Conservation (phyloP, 1,140 invertebrate genomes). For the Dreissena polymorpha region DNA sequence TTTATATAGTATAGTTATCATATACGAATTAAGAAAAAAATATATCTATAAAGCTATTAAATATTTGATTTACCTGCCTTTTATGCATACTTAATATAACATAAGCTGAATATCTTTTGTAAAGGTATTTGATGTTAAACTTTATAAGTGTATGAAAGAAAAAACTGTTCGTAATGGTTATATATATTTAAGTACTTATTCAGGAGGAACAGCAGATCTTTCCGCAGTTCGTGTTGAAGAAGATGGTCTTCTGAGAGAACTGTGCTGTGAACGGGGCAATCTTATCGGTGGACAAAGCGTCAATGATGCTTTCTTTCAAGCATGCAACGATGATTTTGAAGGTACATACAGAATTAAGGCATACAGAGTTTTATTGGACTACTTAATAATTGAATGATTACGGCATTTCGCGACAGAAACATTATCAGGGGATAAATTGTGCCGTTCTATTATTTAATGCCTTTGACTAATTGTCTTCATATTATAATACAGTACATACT, state of each 20-base stretch:
- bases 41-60: too few species aligned
- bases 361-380: background rate
- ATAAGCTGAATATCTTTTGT: too few species aligned
- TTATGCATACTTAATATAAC: too few species aligned
- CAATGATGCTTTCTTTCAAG: conserved; percentile 29
- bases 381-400: background rate
- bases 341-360: too few species aligned
- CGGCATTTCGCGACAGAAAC: background rate
- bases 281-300: conserved; percentile 14
- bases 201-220: conserved; percentile 11
- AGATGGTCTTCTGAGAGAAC: background rate
- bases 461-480: too few species aligned
- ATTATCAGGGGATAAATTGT: too few species aligned
- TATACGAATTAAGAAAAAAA: too few species aligned
- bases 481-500: too few species aligned
- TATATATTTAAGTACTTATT: background rate
- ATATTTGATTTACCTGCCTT: too few species aligned
- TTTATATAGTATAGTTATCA: too few species aligned
- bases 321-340: background rate
- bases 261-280: background rate
- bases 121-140: too few species aligned
- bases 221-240: conserved; percentile 14
- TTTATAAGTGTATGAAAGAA: background rate
- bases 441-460: too few species aligned
- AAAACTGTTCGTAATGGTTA: background rate